Evolutionary conservation across 2,888 invertebrate species (phyloP), one percentile per base, ranked within the genome.

Genomic region (Lapara coniferarum): DNA sequence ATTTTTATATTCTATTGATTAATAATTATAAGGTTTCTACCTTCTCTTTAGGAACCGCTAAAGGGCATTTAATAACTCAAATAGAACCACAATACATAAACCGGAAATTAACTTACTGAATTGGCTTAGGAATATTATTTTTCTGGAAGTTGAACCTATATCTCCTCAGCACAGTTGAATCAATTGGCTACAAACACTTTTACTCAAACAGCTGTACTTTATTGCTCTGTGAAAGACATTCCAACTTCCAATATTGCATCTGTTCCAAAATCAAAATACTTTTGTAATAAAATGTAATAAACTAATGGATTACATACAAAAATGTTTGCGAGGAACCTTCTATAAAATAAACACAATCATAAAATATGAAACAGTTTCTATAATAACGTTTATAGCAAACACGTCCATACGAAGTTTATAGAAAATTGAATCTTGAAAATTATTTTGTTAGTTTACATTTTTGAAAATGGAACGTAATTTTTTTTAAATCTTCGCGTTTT

Each of bases 251-350:
- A 25, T 25, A 56, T 56, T 56, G 56, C 56, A 19, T 56, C 25
- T 56, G 56, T 25, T 56, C 19, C 25, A 56, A 56, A 56, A 56
- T 56, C 56, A 56, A 56, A 56, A 56, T 56, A 56, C 56, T 56
- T 56, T 56, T 56, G 56, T 56, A 56, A 56, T 56, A 56, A 56
- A 56, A 25, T 56, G 56, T 56, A 56, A 56, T 56, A 56, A 56
- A 56, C 56, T 56, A 56, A 56, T 56, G 56, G 56, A 56, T 19
- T 13, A 56, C 25, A 56, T 25, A 56, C 25, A 56, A 56, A 56
- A 56, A 56, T 55, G 25, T 25, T 56, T 56, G 13, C 16, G 25
- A 13, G 25, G 19, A 25, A 13, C 25, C 56, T 25, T 19, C 13
- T 56, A 56, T 56, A 56, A 56, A 25, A 56, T 25, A 56, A 56